A percentile compares a stretch with the other conserved stretches of the same genome.
phyloP scores from a whole-genome alignment of 2,797 vertebrate genomes.

The Centropyge bicolor region DNA sequence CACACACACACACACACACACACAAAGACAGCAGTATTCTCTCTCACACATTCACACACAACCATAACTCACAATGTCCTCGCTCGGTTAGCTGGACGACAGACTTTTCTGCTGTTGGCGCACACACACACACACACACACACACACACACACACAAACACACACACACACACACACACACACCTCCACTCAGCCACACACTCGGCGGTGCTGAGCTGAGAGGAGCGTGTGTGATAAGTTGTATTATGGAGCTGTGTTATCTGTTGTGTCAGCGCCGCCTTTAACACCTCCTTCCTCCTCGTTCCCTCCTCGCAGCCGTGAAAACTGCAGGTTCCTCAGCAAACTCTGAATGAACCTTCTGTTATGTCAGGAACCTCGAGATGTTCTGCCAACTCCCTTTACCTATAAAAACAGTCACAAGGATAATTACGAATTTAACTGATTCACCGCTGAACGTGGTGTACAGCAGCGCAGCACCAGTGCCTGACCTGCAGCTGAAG shows the following conservation, averaged over 20 bases:
- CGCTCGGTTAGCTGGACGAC: conserved; percentile 50
- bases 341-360: conserved; percentile 14
- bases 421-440: not conserved
- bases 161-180: conserved; percentile 39
- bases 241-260: conserved; percentile 64
- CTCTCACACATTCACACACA: conserved; percentile 43
- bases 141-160: conserved; percentile 23
- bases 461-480: not conserved
- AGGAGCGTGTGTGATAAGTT: conserved; percentile 68
- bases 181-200: conserved; percentile 30
- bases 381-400: not conserved
- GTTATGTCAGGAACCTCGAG: not conserved
- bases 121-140: conserved; percentile 31
- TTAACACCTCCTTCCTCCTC: conserved; percentile 60
- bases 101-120: conserved; percentile 22
- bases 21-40: conserved; percentile 66
- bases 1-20: conserved; percentile 48
- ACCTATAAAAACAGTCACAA: not conserved
- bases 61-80: conserved; percentile 57
- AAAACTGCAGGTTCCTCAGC: conserved; percentile 15
- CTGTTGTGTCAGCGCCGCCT: conserved; percentile 65
- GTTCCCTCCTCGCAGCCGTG: conserved; percentile 5
- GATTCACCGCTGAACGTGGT: not conserved
- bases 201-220: not conserved
- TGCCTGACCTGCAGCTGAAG: not conserved